Percentiles rank a stretch among this genome's conserved stretches.
Conservation (phyloP, 2,888 invertebrate genomes). For the Ditylenchus weischeri region DNA sequence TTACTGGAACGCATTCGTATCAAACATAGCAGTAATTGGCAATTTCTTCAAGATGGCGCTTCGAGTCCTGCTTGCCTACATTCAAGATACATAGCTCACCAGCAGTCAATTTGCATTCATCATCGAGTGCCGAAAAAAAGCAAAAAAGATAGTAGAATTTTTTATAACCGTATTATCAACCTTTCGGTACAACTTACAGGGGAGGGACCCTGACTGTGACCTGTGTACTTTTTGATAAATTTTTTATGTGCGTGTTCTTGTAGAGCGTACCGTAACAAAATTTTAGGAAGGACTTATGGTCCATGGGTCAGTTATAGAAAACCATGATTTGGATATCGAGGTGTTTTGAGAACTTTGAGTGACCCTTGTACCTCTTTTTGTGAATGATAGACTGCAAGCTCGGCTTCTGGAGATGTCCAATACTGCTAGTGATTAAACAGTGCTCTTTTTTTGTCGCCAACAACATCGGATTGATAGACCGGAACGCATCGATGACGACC, state of each 20-base stretch:
- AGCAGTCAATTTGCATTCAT: slow-evolving; percentile 98
- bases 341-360: slow-evolving; percentile 98
- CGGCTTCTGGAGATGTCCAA: slow-evolving; percentile 96
- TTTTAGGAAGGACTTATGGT: no score
- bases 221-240: no score
- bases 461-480: slow-evolving; percentile 97
- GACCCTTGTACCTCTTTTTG: slow-evolving; percentile 92
- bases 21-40: slow-evolving; percentile 52
- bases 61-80: slow-evolving; percentile 91
- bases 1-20: slow-evolving; percentile 49
- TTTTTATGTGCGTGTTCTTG: no score
- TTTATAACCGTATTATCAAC: slow-evolving; percentile 48
- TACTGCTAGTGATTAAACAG: slow-evolving; percentile 93
- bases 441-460: slow-evolving; percentile 96
- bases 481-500: slow-evolving; percentile 99
- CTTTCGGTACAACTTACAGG: slow-evolving; percentile 93
- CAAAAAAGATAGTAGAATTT: no score
- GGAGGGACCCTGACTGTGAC: no score
- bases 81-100: slow-evolving; percentile 98
- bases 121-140: slow-evolving; percentile 76
- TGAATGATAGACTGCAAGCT: slow-evolving; percentile 97
- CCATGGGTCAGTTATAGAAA: no score
- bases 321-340: no score
- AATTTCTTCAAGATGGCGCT: slow-evolving; percentile 95
- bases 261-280: no score